Conservation (phyloP, 2,797 vertebrate genomes). For the Leucoraja ocellata region DNA sequence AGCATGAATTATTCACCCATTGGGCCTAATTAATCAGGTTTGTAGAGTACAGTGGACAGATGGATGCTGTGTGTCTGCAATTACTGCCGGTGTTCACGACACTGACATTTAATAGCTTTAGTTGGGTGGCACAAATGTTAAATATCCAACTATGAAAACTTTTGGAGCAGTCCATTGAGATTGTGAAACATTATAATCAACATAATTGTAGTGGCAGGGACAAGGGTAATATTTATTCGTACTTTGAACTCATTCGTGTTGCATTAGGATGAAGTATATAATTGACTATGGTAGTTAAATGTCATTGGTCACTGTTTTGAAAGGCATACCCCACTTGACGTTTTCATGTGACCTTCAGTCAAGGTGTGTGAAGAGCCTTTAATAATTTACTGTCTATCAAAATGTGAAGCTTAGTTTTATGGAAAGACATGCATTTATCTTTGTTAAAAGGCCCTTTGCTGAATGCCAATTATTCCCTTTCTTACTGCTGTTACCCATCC, state of each 20-base stretch:
- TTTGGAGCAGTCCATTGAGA: neutral
- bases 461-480: neutral
- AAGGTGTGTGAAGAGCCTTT: neutral
- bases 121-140: neutral
- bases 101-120: neutral
- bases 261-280: neutral
- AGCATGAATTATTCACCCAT: constrained; percentile 30
- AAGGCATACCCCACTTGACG: neutral
- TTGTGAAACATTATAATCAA: neutral
- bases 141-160: neutral
- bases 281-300: neutral
- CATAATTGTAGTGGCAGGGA: neutral
- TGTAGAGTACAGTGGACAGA: neutral
- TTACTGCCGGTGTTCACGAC: neutral
- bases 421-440: neutral
- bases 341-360: neutral
- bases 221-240: neutral
- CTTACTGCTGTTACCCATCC: neutral
- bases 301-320: neutral
- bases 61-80: neutral
- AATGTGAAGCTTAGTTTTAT: neutral
- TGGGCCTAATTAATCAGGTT: constrained; percentile 15
- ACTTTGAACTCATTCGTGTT: neutral
- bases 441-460: neutral
- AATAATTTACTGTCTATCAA: neutral